Evolutionary conservation across 2,888 invertebrate genomes (phyloP).

Genomic region (Nephrotoma flavescens): DNA sequence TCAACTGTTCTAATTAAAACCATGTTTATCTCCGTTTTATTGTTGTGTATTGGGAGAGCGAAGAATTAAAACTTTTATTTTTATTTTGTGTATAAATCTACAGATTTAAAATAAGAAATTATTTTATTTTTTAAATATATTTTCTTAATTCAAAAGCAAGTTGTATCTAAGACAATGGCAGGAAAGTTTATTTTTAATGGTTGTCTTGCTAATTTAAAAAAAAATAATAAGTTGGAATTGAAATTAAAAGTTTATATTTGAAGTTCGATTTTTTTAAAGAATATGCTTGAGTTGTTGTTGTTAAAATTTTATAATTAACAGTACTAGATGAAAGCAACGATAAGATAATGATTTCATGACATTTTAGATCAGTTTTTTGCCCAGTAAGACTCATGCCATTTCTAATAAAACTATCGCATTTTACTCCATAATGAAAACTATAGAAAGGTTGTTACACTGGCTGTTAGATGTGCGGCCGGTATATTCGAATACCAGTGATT

Average conservation of each 20-base stretch:
- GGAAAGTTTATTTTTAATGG: not conserved
- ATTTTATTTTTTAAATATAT: not conserved
- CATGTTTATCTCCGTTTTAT: not conserved
- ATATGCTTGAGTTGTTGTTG: not conserved
- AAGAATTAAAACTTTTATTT: not conserved
- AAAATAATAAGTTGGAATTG: not conserved
- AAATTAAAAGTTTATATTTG: not conserved
- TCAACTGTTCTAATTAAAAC: not conserved
- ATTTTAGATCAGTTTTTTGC: too few relatives aligned
- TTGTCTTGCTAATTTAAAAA: not conserved
- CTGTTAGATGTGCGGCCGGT: too few relatives aligned
- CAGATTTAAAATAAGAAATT: not conserved
- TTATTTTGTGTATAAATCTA: not conserved
- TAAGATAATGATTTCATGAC: not conserved
- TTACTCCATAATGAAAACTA: too few relatives aligned
- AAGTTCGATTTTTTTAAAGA: not conserved
- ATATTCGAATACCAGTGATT: too few relatives aligned
- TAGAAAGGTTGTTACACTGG: too few relatives aligned
- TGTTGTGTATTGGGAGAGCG: not conserved
- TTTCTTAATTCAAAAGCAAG: not conserved
- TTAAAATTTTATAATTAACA: not conserved
- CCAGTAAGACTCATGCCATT: too few relatives aligned
- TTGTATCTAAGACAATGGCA: not conserved
- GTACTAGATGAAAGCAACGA: not conserved
- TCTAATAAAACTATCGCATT: too few relatives aligned